Base-by-base conservation (phyloP, 2,888 invertebrate genomes). In the Cloeon dipterum region DNA sequence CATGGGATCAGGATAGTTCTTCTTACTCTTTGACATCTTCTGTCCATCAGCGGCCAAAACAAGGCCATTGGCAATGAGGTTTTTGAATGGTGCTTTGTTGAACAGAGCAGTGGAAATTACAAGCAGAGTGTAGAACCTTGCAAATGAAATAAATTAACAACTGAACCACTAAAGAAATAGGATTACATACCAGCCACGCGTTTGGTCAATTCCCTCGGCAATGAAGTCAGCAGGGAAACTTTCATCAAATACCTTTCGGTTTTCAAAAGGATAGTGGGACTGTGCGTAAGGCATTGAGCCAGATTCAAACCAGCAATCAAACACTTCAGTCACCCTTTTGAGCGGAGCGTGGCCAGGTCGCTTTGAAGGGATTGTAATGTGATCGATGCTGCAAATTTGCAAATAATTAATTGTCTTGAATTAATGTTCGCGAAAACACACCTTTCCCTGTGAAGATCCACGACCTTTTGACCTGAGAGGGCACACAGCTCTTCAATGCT, bases 221-320 rank as follows among this genome's bases (percentile, higher is more conserved):
- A 99, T 91, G 52, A 99, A 99, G 61, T 99, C 91, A 1, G 98
- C 98, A 1, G 98, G 98, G 52, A 98, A 99, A 43, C 70, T 68
- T 26, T 77, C 77, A 43, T 83, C 76, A 55, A 94, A 94, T 39
- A 81, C 76, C 50, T 79, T 79, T 45, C 67, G 67, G 49, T 79
- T 78, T 55, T 94, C 88, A 56, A 98, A 98, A 0, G 98, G 98
- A 55, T 85, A 98, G 58, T 94, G 93, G 47, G 73, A 68, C 54
- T 93, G 91, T 1, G 91, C 96, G 51, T 93, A 98, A 0, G 98
- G 98, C 98, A 98, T 98, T 16, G 91, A 88, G 4, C 98, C 96
- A 1, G 93, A 93, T 56, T 99, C 98, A 59, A 99, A 99, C 98
- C 98, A 99, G 54, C 98, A 99, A 57, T 99, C 98, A 58, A 99